Percentiles rank a stretch among this genome's conserved stretches.
These are phyloP conservation scores for Shargacucullia verbasci DNA, from an alignment of 2,888 invertebrate genomes.

Conservation along the genomic window DNA sequence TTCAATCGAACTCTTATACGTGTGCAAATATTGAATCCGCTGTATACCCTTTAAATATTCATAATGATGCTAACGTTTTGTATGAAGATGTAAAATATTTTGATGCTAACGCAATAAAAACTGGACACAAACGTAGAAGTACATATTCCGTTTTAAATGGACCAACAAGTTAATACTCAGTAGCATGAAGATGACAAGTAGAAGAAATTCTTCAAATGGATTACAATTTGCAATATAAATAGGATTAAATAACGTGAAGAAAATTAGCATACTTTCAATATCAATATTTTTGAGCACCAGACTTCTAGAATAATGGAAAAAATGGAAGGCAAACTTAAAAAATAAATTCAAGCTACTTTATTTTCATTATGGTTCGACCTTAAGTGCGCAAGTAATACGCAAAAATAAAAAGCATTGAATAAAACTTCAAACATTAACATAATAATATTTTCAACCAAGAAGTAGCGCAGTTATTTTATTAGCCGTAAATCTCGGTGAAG, in stretches of 20 bases:
- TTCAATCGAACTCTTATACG: neutral
- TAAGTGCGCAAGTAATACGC: neutral
- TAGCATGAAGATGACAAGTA: too few species aligned
- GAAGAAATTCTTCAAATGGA: too few species aligned
- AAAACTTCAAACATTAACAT: conserved; percentile 43
- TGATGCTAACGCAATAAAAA: neutral
- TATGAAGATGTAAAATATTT: conserved; percentile 1
- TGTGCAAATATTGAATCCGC: neutral
- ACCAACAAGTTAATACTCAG: too few species aligned
- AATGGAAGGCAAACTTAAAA: too few species aligned
- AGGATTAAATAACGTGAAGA: too few species aligned
- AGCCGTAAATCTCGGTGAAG: conserved; percentile 54
- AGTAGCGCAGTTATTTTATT: conserved; percentile 53
- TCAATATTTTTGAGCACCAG: too few species aligned
- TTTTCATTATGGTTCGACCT: neutral
- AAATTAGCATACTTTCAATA: too few species aligned
- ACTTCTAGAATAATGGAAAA: too few species aligned
- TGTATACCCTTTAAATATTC: conserved; percentile 3
- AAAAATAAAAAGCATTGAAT: conserved; percentile 27
- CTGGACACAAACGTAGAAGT: too few species aligned
- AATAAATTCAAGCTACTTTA: too few species aligned
- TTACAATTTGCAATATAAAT: too few species aligned
- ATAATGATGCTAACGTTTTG: neutral
- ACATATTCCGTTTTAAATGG: too few species aligned
- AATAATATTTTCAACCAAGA: conserved; percentile 43